Evolutionary conservation across 2,888 invertebrate species (phyloP), one percentile per base, ranked within the genome.

Genomic region (Tetrapedia diversipes): DNA sequence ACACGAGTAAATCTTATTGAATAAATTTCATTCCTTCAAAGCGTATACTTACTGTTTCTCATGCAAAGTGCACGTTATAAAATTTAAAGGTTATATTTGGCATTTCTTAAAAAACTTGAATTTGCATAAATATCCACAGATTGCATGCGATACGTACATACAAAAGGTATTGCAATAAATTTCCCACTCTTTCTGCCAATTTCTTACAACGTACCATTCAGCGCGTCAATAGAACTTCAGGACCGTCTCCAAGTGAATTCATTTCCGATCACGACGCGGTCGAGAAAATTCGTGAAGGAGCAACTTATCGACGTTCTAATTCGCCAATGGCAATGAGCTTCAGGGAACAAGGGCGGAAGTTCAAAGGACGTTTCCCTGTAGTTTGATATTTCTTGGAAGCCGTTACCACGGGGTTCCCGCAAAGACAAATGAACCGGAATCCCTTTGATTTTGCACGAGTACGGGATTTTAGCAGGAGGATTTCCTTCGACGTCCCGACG

Each of bases 371-470:
- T 57, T 22, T 43, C 74, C 56, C 68, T 74, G 54, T 71, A 69
- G 75, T 81, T 73, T 70, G 65, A 80, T 80, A 79, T 81, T 79
- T 77, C 75, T 75, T 73, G n/a, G 56, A 59, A 66, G 51, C 57
- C 47, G 61, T 53, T 32, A 47, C 68, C 34, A 19, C 24, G 41
- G n/a, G 11, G 63, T 64, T 75, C 11, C 56, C 37, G n/a, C 49
- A 43, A 73, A 39, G 53, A 78, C 73, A 83, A 86, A 86, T 81
- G 81, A 86, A 84, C 77, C 71, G 70, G 70, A 83, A 83, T 80
- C 63, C 76, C 77, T 80, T 80, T 82, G 80, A 77, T 73, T 78
- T 79, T 76, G 59, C 78, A 60, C 53, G 53, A 77, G 64, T 67
- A 19, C 67, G 64, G 72, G 59, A 59, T 51, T 63, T 65, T 51